phyloP scores from a whole-genome alignment of 2,113 vertebrate species.

The Verasper variegatus region DNA sequence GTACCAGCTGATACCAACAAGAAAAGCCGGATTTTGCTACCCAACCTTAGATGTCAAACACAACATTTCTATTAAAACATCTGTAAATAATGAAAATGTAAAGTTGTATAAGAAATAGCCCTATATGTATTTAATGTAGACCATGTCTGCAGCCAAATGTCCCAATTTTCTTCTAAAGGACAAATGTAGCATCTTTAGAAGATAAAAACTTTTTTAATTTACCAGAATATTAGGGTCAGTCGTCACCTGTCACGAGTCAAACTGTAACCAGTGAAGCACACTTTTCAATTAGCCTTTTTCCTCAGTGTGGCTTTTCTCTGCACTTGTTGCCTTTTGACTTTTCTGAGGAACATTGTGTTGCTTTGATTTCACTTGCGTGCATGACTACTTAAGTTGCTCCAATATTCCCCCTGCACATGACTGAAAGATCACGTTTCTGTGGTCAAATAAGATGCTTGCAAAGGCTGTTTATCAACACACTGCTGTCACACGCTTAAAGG shows the following conservation, averaged over 20 bases:
- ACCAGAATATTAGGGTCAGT: neutral
- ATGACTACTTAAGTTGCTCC: neutral
- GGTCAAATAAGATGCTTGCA: conserved; percentile 5
- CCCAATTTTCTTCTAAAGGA: neutral
- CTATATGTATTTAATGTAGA: neutral
- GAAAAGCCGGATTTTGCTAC: too few species aligned
- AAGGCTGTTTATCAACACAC: conserved; percentile 13
- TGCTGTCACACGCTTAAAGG: conserved; percentile 32
- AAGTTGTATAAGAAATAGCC: neutral
- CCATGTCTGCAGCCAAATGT: neutral
- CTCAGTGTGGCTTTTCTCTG: neutral
- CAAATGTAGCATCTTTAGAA: neutral
- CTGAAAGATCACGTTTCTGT: conserved; percentile 29
- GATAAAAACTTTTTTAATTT: neutral
- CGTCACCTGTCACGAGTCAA: neutral
- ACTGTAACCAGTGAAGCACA: neutral
- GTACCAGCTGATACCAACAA: too few species aligned
- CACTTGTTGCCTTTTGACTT: neutral
- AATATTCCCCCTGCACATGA: neutral
- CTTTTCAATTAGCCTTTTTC: neutral
- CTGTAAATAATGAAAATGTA: neutral
- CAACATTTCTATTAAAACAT: neutral
- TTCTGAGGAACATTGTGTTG: neutral
- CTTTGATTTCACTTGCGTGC: neutral
- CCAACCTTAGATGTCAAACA: too few species aligned